Evolutionary conservation across 1,140 invertebrate genomes (phyloP).

Genomic region (Dendrolimus kikuchii): DNA sequence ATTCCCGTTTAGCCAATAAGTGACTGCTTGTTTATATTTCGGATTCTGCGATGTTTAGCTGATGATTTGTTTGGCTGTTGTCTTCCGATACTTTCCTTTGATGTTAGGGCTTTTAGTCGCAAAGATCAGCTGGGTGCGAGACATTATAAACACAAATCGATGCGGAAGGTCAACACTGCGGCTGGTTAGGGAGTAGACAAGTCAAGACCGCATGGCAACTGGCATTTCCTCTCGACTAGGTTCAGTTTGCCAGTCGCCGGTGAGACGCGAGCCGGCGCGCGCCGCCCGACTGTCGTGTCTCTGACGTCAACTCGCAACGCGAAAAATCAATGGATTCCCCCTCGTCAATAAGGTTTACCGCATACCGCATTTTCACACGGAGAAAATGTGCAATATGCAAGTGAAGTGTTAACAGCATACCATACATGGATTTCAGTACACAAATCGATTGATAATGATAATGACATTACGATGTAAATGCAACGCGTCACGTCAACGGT

Average conservation of each 20-base stretch:
- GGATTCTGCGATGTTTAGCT: too few species aligned
- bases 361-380: constrained; percentile 63
- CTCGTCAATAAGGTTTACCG: constrained; percentile 56
- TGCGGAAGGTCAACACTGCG: constrained; percentile 49
- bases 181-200: constrained; percentile 26
- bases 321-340: constrained; percentile 66
- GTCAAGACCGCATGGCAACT: constrained; percentile 50
- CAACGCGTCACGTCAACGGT: constrained; percentile 50
- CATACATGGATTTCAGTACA: constrained; percentile 16
- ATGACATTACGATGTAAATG: constrained; percentile 31
- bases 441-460: constrained; percentile 23
- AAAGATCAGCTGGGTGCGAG: constrained; percentile 43
- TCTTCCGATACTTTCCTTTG: too few species aligned
- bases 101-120: neutral
- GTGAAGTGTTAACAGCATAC: constrained; percentile 44
- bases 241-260: constrained; percentile 43
- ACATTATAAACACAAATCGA: constrained; percentile 27
- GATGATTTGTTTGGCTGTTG: too few species aligned
- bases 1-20: too few species aligned
- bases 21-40: too few species aligned
- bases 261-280: constrained; percentile 62
- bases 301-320: constrained; percentile 57
- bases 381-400: constrained; percentile 64
- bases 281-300: constrained; percentile 42
- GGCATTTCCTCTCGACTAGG: constrained; percentile 46